phyloP scores from a whole-genome alignment of 2,888 invertebrate species.

The Pinctada fucata region DNA sequence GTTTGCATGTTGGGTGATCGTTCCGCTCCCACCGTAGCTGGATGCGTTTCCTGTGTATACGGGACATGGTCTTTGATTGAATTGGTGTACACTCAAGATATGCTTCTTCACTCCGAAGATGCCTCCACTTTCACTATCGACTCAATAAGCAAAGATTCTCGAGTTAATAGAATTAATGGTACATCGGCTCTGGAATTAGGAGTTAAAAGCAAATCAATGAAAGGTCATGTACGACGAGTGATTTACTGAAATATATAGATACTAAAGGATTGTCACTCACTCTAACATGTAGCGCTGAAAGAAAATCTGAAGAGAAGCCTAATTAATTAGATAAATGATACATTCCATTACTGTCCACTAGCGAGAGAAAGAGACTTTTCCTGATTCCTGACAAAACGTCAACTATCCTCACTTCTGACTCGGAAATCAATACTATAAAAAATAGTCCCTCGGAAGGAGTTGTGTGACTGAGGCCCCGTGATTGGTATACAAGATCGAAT shows the following conservation, averaged over 20 bases:
- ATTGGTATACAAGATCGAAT: conserved; percentile 30
- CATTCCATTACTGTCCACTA: conserved; percentile 3
- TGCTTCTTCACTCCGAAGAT: no score
- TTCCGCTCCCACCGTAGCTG: not conserved
- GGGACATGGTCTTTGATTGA: not conserved
- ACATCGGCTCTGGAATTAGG: not conserved
- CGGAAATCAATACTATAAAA: not conserved
- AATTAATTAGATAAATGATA: conserved; percentile 4
- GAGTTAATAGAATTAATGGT: not conserved
- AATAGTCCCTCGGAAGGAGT: not conserved
- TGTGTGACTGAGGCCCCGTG: conserved; percentile 20
- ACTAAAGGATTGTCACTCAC: not conserved
- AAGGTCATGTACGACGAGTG: not conserved
- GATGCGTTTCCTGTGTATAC: not conserved
- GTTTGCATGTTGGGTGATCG: not conserved
- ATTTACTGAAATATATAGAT: not conserved
- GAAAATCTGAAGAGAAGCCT: not conserved
- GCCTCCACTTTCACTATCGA: no score
- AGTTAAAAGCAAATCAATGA: not conserved
- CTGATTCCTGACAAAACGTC: not conserved
- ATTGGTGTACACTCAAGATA: not conserved
- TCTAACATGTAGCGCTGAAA: not conserved
- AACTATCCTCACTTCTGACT: not conserved
- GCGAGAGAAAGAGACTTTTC: not conserved
- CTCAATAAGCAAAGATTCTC: no score